Evolutionary conservation across 92 coral and sea anemone genomes (phyloP), one percentile per base, ranked within the genome.

Genomic region (Siderastrea radians): DNA sequence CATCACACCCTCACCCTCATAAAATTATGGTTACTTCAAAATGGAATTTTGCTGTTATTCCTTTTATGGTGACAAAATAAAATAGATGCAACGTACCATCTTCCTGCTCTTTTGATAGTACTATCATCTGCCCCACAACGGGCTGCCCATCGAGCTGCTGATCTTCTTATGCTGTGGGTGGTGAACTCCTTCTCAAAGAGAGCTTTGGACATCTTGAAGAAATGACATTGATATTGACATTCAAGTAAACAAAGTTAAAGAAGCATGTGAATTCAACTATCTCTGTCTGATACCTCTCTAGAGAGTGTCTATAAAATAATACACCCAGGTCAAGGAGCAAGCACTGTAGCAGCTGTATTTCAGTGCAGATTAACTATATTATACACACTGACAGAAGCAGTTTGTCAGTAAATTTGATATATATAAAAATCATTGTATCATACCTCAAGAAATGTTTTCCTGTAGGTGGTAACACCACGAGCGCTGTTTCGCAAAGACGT

Each of bases 81-180:
- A 66, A 66, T 73, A 26, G 38, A 26, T 26, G 38, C 38, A 26
- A 81, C 92, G 19, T 75, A 90, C 93, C 90, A 90, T 86, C 93
- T 74, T 82, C 93, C 93, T 14, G 80, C 91, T 81, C 93, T 26
- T 26, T 26, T 26, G 38, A 26, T 26, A 26, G 38, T 26, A 26
- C 38, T 26, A 26, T 26, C 38, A 74, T 90, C 93, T 19, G 93
- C 93, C 68, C 90, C 93, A 90, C 90, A 90, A 50, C 88, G 86
- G 62, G 93, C 93, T 11, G 90, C 93, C 93, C 93, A 90, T 49
- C 78, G 90, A 63, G 93, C 93, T 15, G 93, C 93, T 55, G 90
- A 90, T 68, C 93, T 63, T 53, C 93, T 67, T 26, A 86, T 86
- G 69, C 93, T 90, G 38, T 26, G 38, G 38, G 38, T 26, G 38